Evolutionary conservation across 2,797 vertebrate species (phyloP).

Genomic region (Taenioides sp.): DNA sequence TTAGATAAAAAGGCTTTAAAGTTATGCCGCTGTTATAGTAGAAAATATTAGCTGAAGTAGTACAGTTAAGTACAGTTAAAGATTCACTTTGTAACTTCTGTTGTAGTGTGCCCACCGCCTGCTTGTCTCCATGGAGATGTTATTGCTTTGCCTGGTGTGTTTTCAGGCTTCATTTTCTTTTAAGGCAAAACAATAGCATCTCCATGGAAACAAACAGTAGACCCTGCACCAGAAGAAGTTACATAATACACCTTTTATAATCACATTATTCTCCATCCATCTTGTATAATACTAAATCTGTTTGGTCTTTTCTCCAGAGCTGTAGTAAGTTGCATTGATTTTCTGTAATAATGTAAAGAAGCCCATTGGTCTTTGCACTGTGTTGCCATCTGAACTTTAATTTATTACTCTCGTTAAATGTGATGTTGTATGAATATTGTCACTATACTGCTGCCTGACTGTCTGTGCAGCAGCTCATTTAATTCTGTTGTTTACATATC

Average conservation of each 20-base stretch:
- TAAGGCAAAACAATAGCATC: neutral
- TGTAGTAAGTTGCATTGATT: slow-evolving; percentile 45
- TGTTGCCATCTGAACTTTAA: slow-evolving; percentile 39
- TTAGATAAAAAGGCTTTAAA: neutral
- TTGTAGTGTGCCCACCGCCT: too few species aligned
- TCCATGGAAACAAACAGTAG: neutral
- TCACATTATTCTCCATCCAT: neutral
- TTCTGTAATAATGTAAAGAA: slow-evolving; percentile 48
- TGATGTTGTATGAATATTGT: slow-evolving; percentile 37
- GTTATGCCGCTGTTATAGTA: neutral
- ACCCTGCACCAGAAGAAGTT: neutral
- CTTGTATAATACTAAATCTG: neutral
- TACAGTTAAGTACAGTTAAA: neutral
- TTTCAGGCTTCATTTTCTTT: neutral
- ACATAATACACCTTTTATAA: neutral
- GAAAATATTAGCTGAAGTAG: neutral
- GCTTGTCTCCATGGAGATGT: neutral
- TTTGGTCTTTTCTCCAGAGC: neutral
- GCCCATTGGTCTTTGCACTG: slow-evolving; percentile 28
- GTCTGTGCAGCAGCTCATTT: slow-evolving; percentile 17
- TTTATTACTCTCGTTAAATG: slow-evolving; percentile 58
- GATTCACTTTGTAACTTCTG: neutral
- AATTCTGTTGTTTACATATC: slow-evolving; percentile 62
- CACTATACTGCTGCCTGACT: slow-evolving; percentile 16
- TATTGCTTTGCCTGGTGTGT: neutral